These are phyloP conservation scores for Sebastes goodei DNA, from an alignment of 2,797 vertebrate species.

Conservation along the genomic window DNA sequence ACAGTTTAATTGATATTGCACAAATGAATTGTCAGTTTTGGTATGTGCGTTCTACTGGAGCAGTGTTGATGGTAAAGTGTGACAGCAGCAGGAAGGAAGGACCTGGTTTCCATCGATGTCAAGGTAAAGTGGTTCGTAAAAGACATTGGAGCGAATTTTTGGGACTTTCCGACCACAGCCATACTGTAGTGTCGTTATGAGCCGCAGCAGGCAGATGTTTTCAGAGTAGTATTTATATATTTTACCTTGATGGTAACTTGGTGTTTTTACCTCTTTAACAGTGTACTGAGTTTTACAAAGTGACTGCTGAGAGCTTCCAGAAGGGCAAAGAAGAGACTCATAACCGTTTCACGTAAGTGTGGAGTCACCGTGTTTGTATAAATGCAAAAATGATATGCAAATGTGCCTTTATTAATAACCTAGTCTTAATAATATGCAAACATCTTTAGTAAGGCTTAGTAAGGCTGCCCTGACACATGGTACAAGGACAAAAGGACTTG, in stretches of 20 bases:
- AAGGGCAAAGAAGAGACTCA: conserved; percentile 90
- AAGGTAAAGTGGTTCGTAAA: no score
- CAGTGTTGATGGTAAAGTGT: no score
- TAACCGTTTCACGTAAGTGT: conserved; percentile 89
- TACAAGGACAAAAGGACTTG: background rate
- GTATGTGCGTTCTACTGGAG: no score
- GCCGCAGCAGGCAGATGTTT: background rate
- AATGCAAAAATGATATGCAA: background rate
- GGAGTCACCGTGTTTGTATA: background rate
- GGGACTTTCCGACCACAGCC: no score
- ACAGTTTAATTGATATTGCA: no score
- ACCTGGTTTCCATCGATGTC: no score
- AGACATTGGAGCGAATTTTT: no score
- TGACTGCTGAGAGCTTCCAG: conserved; percentile 89
- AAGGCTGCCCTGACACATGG: background rate
- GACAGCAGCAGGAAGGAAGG: no score
- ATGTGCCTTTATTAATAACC: background rate
- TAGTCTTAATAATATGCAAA: background rate
- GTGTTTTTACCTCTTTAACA: conserved; percentile 56
- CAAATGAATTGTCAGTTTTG: no score
- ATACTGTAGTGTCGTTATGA: background rate
- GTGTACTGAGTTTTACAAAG: conserved; percentile 90
- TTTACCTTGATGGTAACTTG: background rate
- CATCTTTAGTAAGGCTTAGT: background rate
- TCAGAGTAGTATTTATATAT: background rate